Base-by-base conservation (phyloP, 2,113 vertebrate genomes). In the Terrapene triunguis region DNA sequence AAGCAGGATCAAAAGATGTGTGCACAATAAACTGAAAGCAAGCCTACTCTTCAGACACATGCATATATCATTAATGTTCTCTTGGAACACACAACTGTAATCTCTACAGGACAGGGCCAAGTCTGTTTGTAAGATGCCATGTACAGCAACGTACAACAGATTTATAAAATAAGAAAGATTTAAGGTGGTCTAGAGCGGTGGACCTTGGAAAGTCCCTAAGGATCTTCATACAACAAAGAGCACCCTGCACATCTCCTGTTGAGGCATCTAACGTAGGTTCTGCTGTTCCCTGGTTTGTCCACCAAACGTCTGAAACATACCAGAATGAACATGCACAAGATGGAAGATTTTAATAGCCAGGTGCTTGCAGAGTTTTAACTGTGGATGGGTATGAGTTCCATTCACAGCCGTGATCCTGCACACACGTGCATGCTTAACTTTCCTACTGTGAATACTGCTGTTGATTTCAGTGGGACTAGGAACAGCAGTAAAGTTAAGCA, bases 181-280 rank as follows among this genome's bases (percentile, higher is more conserved):
- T 42, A 74, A 74, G 5, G 72, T 25, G 25, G 10, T 74, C 38
- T 74, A 74, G 22, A 74, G 9, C 0, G 3, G 9, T 25, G 72
- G 19, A 44, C 12, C 72, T 44, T 76, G 24, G 10, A 25, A 25
- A 76, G 22, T n/a, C 62, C 62, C 8, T 27, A 57, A 57, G 57
- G 48, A 54, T 84, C 72, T 47, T 47, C 85, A 11, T 21, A 50
- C 17, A 54, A 51, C n/a, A 17, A 78, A 82, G 83, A 83, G 81
- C 14, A 24, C 4, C 1, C 2, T 5, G 57, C 17, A 13, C 3
- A 10, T 53, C 21, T 55, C 76, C 42, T 0, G 0, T 76, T 65
- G 62, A 69, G 42, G 74, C 8, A n/a, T 69, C 3, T 9, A 48
- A 14, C 5, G 35, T 42, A 87, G 35, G n/a, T 69, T 42, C 13